Evolutionary conservation across 2,113 vertebrate genomes (phyloP), one percentile per base, ranked within the genome.

Genomic region (Dasypus novemcinctus): DNA sequence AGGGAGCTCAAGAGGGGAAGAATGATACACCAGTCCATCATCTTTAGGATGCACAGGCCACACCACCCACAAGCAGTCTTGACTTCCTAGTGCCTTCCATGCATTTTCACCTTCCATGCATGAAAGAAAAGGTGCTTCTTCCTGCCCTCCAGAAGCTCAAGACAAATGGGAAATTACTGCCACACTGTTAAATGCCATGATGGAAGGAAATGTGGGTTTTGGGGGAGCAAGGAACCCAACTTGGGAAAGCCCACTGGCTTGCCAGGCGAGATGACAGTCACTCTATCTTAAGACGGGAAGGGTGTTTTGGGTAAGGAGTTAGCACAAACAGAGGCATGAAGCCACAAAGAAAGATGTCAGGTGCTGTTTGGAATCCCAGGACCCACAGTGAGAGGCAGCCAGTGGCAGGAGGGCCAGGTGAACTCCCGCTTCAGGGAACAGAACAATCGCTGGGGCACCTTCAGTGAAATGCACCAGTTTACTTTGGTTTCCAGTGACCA

Each of bases 51-150:
- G 6, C 6, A 21, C 6, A 46, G 85, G 31, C 29, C 18, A 54
- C 21, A 14, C 7, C 15, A 0, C 33, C 11, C 2, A 0, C 43
- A 21, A 46, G 25, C 59, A 49, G 66, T 46, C 64, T 25, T 57
- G 33, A 12, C 7, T 4, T 2, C 66, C 12, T n/a, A 27, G n/a
- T 9, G 1, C 25, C 83, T 20, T 27, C 14, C n/a, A 52, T 57
- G n/a, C n/a, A n/a, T n/a, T n/a, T n/a, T n/a, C 23, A 4, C 33
- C 14, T 5, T 13, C 31, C 31, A 2, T 8, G 11, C 18, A n/a
- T 8, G 20, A 21, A 20, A 9, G 27, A 7, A 20, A 46, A 46
- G 25, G 15, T 5, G 11, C 33, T 31, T 8, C 4, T 0, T 27
- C 64, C 31, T 1, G 9, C 89, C 64, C 23, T 36, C 52, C 52